These are phyloP conservation scores for Acronicta alni DNA, from an alignment of 2,888 invertebrate species.

Conservation along the genomic window DNA sequence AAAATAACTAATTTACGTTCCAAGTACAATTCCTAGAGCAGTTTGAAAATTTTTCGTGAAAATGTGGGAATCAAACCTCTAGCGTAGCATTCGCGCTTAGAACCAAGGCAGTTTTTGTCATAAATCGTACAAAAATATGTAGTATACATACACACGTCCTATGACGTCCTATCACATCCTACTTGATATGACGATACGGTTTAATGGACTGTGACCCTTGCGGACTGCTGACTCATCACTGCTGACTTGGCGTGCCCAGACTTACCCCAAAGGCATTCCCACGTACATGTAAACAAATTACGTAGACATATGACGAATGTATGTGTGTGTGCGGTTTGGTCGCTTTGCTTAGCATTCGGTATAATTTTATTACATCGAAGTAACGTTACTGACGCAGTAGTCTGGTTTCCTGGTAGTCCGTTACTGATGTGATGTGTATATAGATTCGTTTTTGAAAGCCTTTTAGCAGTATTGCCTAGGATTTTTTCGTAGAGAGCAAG, in stretches of 20 bases:
- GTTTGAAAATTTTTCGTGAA: too few relatives aligned
- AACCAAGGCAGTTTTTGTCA: not conserved
- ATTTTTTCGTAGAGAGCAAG: too few relatives aligned
- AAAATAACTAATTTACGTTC: too few relatives aligned
- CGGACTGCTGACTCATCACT: slow-evolving; percentile 47
- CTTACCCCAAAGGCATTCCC: slow-evolving; percentile 37
- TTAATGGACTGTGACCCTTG: slow-evolving; percentile 51
- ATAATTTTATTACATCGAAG: slow-evolving; percentile 17
- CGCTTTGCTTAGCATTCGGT: slow-evolving; percentile 12
- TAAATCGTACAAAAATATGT: slow-evolving; percentile 15
- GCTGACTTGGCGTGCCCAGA: slow-evolving; percentile 48
- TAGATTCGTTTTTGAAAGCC: too few relatives aligned
- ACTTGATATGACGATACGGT: slow-evolving; percentile 49
- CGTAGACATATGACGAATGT: not conserved
- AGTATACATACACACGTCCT: slow-evolving; percentile 14
- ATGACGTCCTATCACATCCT: too few relatives aligned
- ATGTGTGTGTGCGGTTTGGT: slow-evolving; percentile 14
- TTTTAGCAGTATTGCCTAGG: too few relatives aligned
- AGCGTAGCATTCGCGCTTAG: too few relatives aligned
- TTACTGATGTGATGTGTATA: not conserved
- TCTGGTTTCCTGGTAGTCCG: not conserved
- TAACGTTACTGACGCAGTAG: not conserved
- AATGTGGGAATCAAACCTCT: too few relatives aligned
- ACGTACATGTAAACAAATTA: slow-evolving; percentile 12
- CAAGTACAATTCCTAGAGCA: too few relatives aligned